Conservation (phyloP, 2,113 vertebrate genomes). For the Phyllostomus discolor region DNA sequence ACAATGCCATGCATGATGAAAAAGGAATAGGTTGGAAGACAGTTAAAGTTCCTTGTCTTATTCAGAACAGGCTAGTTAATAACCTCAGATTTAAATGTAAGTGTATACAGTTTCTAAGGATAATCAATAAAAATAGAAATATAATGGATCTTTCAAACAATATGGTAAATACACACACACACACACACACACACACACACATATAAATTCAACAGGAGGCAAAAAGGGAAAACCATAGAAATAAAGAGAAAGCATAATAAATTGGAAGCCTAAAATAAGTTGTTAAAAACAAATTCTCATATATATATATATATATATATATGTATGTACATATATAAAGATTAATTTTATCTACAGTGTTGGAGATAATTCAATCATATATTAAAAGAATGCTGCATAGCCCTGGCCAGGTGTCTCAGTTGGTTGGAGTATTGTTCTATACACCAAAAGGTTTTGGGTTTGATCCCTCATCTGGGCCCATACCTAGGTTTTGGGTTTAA, state of each 20-base stretch:
- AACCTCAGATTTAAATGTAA: not conserved
- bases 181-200: too few species aligned
- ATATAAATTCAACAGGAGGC: not conserved
- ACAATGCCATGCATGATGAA: not conserved
- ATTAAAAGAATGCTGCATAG: not conserved
- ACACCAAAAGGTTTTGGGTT: too few species aligned
- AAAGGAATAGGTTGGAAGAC: not conserved
- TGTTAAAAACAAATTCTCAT: not conserved
- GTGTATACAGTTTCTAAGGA: not conserved
- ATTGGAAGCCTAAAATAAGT: not conserved
- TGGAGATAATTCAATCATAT: not conserved
- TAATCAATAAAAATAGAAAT: not conserved
- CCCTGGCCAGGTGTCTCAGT: too few species aligned
- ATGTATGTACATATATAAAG: too few species aligned
- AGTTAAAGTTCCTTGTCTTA: not conserved
- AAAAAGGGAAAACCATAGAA: not conserved
- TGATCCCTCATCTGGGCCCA: too few species aligned
- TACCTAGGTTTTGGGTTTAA: too few species aligned
- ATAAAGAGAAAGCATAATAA: not conserved
- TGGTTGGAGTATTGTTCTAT: too few species aligned
- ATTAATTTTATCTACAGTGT: not conserved
- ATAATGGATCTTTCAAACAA: not conserved
- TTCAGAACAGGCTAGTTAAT: not conserved
- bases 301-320: not conserved
- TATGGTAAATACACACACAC: too few species aligned